Evolutionary conservation across 2,888 invertebrate genomes (phyloP), one percentile per base, ranked within the genome.

Genomic region (Arrhopalites spinosus): DNA sequence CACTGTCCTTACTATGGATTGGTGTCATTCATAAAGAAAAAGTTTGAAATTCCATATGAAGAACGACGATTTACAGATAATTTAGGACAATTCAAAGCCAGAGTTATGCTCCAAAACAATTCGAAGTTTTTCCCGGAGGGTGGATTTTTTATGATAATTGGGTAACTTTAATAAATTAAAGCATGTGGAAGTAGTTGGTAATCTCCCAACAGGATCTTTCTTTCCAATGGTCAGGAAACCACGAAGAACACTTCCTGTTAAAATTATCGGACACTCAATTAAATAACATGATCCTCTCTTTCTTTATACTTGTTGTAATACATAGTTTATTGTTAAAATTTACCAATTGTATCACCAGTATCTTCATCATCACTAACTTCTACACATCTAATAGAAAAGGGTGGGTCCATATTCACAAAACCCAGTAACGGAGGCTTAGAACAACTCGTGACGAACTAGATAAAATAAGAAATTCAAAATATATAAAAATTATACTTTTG

Each of bases 151-250:
- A 86, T 96, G 96, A 86, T 99, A 99, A 87, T 98, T 99, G 74
- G 99, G 99, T 84, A 97, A 88, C 86, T 99, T 99, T 64, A 99
- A 89, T 56, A 99, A 90, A 87, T 99, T 99, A 87, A 99, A 99
- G 85, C 99, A 99, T 0, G 99, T 99, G 0, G 98, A 98, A 0
- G 98, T 97, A 0, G 99, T 98, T n/a, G 99, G 98, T 61, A 99
- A 88, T 47, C 36, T 36, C 85, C 96, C 94, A 70, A 95, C 90
- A 0, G 96, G 95, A 85, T 96, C 96, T 85, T 94, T 94, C 85
- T 95, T 95, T 69, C 96, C 90, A 84, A 99, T 96, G 15, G 98
- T 97, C 85, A 99, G 96, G 87, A 99, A 99, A 23, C 98, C 99
- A 77, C 98, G 90, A 79, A 99, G 93, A 0, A 99, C 98, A 85